phyloP scores from a whole-genome alignment of 1,140 invertebrate genomes.

The Achatina immaculata region DNA sequence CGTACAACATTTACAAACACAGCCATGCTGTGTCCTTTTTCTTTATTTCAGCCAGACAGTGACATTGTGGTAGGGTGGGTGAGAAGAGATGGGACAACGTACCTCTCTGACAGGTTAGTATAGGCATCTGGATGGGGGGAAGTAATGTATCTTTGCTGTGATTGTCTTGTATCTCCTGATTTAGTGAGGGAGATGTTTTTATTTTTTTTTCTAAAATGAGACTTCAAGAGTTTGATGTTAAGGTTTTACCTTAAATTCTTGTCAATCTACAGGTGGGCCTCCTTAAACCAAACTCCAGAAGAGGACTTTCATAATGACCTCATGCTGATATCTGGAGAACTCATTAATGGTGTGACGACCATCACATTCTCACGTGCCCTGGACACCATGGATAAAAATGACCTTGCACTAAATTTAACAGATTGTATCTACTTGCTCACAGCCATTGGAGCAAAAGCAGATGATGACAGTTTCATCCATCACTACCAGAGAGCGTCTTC shows the following conservation, averaged over 20 bases:
- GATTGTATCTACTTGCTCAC: conserved; percentile 25
- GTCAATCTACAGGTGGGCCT: not conserved
- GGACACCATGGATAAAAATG: not conserved
- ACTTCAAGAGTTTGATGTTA: too few species aligned
- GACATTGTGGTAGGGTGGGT: conserved; percentile 17
- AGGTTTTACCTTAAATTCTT: not conserved
- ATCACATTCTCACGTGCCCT: not conserved
- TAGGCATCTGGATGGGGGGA: too few species aligned
- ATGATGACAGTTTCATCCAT: not conserved
- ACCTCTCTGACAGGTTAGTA: conserved; percentile 7
- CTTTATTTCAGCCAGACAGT: not conserved
- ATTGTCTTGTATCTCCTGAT: too few species aligned
- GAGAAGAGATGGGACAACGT: not conserved
- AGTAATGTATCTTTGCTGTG: too few species aligned
- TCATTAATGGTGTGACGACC: not conserved
- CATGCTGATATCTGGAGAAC: not conserved
- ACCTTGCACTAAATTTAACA: not conserved
- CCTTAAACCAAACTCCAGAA: not conserved
- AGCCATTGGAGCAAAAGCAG: not conserved
- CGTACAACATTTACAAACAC: too few species aligned
- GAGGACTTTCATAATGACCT: not conserved
- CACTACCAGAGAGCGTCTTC: not conserved
- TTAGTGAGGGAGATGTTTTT: too few species aligned
- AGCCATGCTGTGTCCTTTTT: too few species aligned
- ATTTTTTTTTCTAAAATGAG: too few species aligned